phyloP scores from a whole-genome alignment of 2,888 invertebrate species.

The Oasisia sp. region DNA sequence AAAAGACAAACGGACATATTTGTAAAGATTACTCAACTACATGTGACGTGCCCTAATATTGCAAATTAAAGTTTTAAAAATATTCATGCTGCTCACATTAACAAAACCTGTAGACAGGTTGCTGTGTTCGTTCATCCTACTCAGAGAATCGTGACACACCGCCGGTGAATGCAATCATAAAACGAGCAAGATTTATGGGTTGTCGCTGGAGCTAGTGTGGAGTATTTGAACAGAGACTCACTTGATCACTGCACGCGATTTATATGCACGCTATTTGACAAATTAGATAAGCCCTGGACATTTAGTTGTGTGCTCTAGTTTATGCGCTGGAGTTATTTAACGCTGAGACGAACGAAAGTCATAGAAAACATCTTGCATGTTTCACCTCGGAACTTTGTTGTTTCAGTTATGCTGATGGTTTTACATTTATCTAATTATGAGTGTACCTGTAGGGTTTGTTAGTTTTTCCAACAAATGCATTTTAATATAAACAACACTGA shows the following conservation, averaged over 20 bases:
- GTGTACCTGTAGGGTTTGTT: no score
- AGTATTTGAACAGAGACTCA: background rate
- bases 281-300: background rate
- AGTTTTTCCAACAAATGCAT: no score
- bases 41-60: no score
- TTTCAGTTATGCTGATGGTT: background rate
- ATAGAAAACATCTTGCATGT: background rate
- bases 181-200: background rate
- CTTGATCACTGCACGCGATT: background rate
- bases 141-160: background rate
- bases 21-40: no score
- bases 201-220: background rate
- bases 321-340: background rate
- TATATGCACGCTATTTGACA: background rate
- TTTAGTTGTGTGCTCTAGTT: slow-evolving; percentile 10
- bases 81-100: no score
- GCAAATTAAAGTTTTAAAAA: no score
- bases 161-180: background rate
- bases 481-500: no score
- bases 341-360: background rate
- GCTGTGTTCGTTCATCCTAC: no score
- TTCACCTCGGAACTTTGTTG: background rate
- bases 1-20: no score
- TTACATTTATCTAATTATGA: no score
- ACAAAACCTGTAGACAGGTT: no score